Evolutionary conservation across 2,113 vertebrate species (phyloP), one percentile per base, ranked within the genome.

Genomic region (Aix galericulata): DNA sequence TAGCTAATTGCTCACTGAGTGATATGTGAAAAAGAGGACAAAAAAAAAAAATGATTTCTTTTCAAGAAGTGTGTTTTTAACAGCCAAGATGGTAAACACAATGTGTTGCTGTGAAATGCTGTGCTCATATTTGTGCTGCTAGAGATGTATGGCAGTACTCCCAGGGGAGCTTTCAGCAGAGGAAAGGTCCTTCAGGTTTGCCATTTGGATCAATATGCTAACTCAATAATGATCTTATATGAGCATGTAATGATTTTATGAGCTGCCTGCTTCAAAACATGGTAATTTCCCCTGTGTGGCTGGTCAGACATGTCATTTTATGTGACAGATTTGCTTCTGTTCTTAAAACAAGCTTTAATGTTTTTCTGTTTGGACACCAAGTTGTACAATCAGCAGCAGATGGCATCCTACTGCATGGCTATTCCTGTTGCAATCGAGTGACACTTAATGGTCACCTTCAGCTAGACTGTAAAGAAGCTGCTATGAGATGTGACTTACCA

Each of bases 61-160:
- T 21, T 27, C 14, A 59, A n/a, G 36, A 36, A 18, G 8, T 8
- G 13, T 38, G 1, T 63, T 80, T 89, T 59, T 44, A 59, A 58
- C 5, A 69, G 29, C 22, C 87, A 22, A 27, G 25, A 36, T 29
- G 8, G 4, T n/a, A 60, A 60, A 21, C 18, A 27, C 18, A 23
- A 38, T 21, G 21, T 26, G 36, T 29, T 68, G 21, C 16, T 23
- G 31, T 38, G 34, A 48, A n/a, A 5, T 7, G 50, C 11, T 36
- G 10, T 0, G 0, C 29, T 42, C 12, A 3, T 1, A 1, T 60
- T 66, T 23, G 26, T 31, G 38, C 21, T 66, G 34, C 46, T 55
- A 5, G 8, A 42, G 17, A 32, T 17, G 6, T 2, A n/a, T 0
- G 1, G 50, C 32, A 4, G 2, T 58, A 23, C 27, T 46, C 6